Evolutionary conservation across 2,888 invertebrate genomes (phyloP).

Genomic region (Torymus auratus): DNA sequence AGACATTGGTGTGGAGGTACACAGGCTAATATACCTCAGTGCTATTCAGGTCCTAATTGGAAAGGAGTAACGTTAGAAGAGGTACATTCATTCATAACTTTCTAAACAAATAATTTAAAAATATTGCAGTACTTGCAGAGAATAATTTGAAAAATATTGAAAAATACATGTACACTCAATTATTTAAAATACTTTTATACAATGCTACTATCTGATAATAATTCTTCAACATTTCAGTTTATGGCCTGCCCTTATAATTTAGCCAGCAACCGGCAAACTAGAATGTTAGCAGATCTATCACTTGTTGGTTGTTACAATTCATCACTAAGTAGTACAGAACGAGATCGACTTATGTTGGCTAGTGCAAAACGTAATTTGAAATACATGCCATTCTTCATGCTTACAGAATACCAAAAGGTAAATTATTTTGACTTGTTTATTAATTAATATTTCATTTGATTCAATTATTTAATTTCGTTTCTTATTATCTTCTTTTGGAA

Average conservation of each 20-base stretch:
- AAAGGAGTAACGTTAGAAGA: constrained; percentile 88
- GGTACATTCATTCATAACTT: constrained; percentile 66
- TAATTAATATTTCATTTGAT: constrained; percentile 4
- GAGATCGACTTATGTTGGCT: constrained; percentile 91
- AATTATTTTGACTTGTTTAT: constrained; percentile 4
- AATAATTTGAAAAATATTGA: background rate
- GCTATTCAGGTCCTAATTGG: constrained; percentile 89
- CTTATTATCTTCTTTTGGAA: background rate
- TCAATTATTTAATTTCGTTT: background rate
- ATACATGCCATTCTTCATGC: constrained; percentile 97
- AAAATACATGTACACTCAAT: background rate
- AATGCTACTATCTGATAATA: background rate
- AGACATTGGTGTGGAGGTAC: constrained; percentile 82
- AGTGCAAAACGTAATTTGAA: constrained; percentile 97
- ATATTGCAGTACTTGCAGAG: no score
- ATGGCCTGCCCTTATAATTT: constrained; percentile 94
- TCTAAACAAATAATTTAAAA: background rate
- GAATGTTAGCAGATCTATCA: constrained; percentile 97
- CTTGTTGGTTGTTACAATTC: constrained; percentile 97
- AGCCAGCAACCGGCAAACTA: constrained; percentile 96
- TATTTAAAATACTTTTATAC: constrained; percentile 1
- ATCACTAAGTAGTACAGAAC: constrained; percentile 84
- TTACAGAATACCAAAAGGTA: constrained; percentile 96
- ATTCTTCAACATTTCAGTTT: constrained; percentile 80
- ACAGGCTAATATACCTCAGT: constrained; percentile 89